These are phyloP conservation scores for Scolanthus callimorphus DNA, from an alignment of 92 coral and sea anemone genomes.

Conservation along the genomic window DNA sequence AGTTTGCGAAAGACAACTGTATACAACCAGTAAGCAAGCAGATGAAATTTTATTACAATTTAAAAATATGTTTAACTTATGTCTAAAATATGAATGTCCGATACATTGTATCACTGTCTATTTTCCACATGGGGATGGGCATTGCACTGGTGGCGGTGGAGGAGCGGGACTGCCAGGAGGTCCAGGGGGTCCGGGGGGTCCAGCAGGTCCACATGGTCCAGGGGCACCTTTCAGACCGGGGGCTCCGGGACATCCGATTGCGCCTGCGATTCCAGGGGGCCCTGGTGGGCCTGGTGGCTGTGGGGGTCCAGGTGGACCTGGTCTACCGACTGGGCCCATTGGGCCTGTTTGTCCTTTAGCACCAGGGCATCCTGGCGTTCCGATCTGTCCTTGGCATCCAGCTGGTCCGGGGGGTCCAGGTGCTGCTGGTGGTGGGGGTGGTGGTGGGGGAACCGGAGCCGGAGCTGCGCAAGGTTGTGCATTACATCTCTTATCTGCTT, in stretches of 20 bases:
- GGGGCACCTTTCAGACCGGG: slow-evolving; percentile 72
- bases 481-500: too few species aligned
- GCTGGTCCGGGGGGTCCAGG: slow-evolving; percentile 93
- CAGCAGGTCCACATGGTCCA: slow-evolving; percentile 70
- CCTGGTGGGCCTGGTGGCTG: slow-evolving; percentile 87
- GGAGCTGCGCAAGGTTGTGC: too few species aligned
- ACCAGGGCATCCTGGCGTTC: slow-evolving; percentile 77
- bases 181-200: slow-evolving; percentile 81
- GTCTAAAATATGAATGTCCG: too few species aligned
- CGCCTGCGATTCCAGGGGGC: slow-evolving; percentile 64
- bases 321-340: slow-evolving; percentile 48
- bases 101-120: too few species aligned
- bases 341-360: slow-evolving; percentile 75
- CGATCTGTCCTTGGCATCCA: slow-evolving; percentile 69
- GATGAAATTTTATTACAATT: too few species aligned
- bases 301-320: slow-evolving; percentile 67
- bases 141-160: slow-evolving; percentile 53
- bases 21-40: too few species aligned
- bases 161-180: slow-evolving; percentile 64
- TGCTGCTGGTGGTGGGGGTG: slow-evolving; percentile 26
- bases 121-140: slow-evolving; percentile 33
- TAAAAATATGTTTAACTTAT: too few species aligned
- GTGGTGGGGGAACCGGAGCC: slow-evolving; percentile 32
- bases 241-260: slow-evolving; percentile 44
- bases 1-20: too few species aligned